Evolutionary conservation across 2,113 vertebrate genomes (phyloP).

Genomic region (Cinclus mexicanus): DNA sequence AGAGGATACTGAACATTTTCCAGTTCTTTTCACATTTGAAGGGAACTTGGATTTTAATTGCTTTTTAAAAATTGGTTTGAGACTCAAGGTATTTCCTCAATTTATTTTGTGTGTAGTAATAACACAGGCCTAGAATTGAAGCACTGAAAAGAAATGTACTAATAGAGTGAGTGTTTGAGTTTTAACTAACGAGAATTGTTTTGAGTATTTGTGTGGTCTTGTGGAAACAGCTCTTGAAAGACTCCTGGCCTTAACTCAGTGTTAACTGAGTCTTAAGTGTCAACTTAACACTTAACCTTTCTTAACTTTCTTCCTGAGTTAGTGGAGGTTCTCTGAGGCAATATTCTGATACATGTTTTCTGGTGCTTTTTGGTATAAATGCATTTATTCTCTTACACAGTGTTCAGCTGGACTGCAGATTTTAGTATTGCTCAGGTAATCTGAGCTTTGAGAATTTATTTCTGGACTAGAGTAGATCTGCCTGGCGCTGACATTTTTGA

Average conservation of each 20-base stretch:
- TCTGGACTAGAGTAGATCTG: not conserved
- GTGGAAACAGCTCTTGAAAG: not conserved
- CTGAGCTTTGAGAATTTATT: not conserved
- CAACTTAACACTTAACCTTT: not conserved
- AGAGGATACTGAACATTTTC: not conserved
- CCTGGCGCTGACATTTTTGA: not conserved
- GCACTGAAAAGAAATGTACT: not conserved
- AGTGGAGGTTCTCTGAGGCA: not conserved
- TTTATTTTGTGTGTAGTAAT: not conserved
- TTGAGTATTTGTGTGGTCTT: not conserved
- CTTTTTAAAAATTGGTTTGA: not conserved
- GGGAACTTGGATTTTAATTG: not conserved
- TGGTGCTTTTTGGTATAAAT: not conserved
- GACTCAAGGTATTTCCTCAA: not conserved
- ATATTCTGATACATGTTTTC: not conserved
- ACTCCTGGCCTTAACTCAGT: not conserved
- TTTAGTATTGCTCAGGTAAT: not conserved
- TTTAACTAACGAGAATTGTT: not conserved
- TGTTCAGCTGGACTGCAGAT: not conserved
- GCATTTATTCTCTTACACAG: not conserved
- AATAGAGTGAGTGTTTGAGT: not conserved
- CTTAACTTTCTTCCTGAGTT: not conserved
- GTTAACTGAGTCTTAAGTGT: too few species aligned
- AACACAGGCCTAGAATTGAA: not conserved
- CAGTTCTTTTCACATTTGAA: not conserved